Evolutionary conservation across 2,888 invertebrate genomes (phyloP).

Genomic region (Notodonta ziczac): DNA sequence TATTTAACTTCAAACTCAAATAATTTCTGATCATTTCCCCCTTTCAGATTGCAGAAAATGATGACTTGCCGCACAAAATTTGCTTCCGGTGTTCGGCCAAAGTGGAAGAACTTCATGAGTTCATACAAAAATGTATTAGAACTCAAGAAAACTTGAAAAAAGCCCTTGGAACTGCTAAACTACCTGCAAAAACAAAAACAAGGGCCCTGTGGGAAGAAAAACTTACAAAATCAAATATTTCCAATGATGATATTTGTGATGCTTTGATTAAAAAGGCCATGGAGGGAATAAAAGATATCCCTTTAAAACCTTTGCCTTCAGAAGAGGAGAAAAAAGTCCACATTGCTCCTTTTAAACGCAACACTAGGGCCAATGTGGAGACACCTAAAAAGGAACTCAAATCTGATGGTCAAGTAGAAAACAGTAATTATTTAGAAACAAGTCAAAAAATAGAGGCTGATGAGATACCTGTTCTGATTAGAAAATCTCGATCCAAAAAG

Average conservation of each 20-base stretch:
- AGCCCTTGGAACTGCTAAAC: constrained; percentile 56
- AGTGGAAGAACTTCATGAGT: constrained; percentile 77
- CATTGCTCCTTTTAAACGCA: constrained; percentile 4
- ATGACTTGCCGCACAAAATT: constrained; percentile 80
- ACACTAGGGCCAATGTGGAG: constrained; percentile 14
- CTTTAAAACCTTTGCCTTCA: constrained; percentile 37
- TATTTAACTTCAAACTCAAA: not conserved
- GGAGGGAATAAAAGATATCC: constrained; percentile 68
- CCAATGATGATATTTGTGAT: constrained; percentile 79
- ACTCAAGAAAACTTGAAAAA: constrained; percentile 68
- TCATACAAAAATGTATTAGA: constrained; percentile 74
- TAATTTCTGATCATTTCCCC: constrained; percentile 13
- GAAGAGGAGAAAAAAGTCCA: constrained; percentile 27
- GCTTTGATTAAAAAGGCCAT: constrained; percentile 77
- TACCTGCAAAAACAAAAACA: constrained; percentile 60
- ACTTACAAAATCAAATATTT: constrained; percentile 70
- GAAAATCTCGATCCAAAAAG: constrained; percentile 29
- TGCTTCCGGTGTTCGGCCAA: constrained; percentile 82
- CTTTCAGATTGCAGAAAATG: constrained; percentile 77
- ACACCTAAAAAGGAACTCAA: constrained; percentile 18
- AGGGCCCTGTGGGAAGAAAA: constrained; percentile 72
- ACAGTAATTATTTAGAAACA: constrained; percentile 14
- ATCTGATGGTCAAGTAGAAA: constrained; percentile 15
- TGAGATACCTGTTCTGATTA: not conserved
- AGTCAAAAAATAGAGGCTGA: constrained; percentile 25